Base-by-base conservation (phyloP, 2,113 vertebrate genomes). In the Thinocorus orbignyianus region DNA sequence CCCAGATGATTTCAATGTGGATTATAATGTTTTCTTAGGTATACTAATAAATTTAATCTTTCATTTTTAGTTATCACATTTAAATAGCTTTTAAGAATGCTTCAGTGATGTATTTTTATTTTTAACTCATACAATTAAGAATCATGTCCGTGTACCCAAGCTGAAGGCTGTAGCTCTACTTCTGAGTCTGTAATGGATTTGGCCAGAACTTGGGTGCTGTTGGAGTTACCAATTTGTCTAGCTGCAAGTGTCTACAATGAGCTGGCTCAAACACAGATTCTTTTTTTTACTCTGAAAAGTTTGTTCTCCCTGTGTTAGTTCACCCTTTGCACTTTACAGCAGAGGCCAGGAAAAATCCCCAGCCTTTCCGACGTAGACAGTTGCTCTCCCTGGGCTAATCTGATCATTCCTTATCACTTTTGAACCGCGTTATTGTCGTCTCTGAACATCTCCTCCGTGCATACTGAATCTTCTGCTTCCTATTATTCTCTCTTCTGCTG, bases 1-100 rank as follows among this genome's bases (percentile, higher is more conserved):
- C 86, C 82, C 68, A 96, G 94, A 83, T 95, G 54, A 92, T 95
- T 93, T 88, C 49, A 96, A 52, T 86, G 60, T 91, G 81, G 35
- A 94, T 91, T 95, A 95, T 81, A 93, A 73, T 89, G 16, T 88
- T 81, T 95, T 83, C 51, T 66, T 90, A 92, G 86, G 31, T 64
- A 84, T 84, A 71, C 71, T 86, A 52, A 90, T 93, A 93, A 62
- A 94, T 92, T 61, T 79, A 68, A 85, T 87, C 46, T 83, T 91
- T 74, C 57, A 87, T 35, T 90, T 95, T 94, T 78, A 89, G 61
- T 73, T 93, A 92, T 58, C 81, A 87, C 48, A 83, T 88, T 68
- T 72, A 95, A 86, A 81, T 57, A 39, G 57, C 70, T 84, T 86
- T 74, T 69, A 92, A 90, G 70, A 95, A 88, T 60, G 24, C 52